Evolutionary conservation across 1,140 invertebrate genomes (phyloP).

Genomic region (Ostrea denselamellosa): DNA sequence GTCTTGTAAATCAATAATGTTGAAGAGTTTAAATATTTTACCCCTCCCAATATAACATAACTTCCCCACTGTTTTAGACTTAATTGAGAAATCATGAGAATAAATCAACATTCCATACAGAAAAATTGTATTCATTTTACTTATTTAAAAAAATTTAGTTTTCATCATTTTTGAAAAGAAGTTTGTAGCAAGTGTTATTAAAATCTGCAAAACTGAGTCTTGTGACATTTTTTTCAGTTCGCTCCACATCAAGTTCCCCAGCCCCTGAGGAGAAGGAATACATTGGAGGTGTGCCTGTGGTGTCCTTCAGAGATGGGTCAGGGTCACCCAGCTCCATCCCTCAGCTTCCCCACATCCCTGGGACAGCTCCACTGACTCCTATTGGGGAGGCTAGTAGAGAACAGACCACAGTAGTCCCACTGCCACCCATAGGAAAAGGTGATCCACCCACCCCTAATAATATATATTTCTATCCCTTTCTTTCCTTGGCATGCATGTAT

Average conservation of each 20-base stretch:
- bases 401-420: slow-evolving; percentile 61
- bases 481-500: background rate
- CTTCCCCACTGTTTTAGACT: too few species aligned
- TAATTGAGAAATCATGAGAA: too few species aligned
- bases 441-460: background rate
- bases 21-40: too few species aligned
- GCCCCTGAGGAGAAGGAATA: slow-evolving; percentile 60
- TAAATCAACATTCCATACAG: too few species aligned
- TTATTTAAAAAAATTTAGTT: too few species aligned
- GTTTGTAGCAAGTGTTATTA: too few species aligned
- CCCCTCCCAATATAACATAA: too few species aligned
- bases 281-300: slow-evolving; percentile 62
- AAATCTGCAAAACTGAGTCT: too few species aligned
- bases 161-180: too few species aligned
- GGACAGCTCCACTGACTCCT: slow-evolving; percentile 62
- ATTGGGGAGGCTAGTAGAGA: slow-evolving; percentile 73
- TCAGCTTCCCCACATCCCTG: slow-evolving; percentile 60
- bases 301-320: slow-evolving; percentile 50
- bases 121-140: too few species aligned
- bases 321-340: slow-evolving; percentile 48
- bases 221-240: background rate
- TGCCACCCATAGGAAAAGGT: slow-evolving; percentile 62
- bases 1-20: too few species aligned
- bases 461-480: background rate
- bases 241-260: slow-evolving; percentile 37